Percentiles rank a stretch among this genome's conserved stretches.
Conservation (phyloP, 2,113 vertebrate genomes). For the Lonchura striata region DNA sequence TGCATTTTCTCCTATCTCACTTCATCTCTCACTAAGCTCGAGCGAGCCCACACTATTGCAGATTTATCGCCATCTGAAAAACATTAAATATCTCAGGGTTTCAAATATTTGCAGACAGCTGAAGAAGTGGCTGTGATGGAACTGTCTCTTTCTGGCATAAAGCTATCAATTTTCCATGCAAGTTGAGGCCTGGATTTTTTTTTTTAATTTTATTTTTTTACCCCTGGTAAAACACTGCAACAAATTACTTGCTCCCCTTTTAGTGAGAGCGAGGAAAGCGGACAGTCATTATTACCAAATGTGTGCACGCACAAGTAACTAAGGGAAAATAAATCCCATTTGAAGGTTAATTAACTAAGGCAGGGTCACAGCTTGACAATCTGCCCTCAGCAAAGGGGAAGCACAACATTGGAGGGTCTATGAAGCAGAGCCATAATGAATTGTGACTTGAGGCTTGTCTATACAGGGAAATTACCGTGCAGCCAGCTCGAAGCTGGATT, state of each 20-base stretch:
- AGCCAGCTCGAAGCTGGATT: not conserved
- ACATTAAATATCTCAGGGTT: slow-evolving; percentile 66
- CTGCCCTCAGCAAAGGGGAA: slow-evolving; percentile 65
- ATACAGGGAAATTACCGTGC: not conserved
- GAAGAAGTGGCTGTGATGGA: slow-evolving; percentile 69
- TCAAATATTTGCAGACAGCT: slow-evolving; percentile 71
- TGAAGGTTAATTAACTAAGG: slow-evolving; percentile 69
- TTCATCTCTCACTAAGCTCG: slow-evolving; percentile 66
- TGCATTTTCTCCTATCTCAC: slow-evolving; percentile 65
- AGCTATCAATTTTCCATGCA: slow-evolving; percentile 68
- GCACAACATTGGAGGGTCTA: slow-evolving; percentile 19
- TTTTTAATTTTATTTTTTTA: slow-evolving; percentile 8
- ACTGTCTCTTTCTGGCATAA: slow-evolving; percentile 69
- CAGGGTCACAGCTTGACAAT: slow-evolving; percentile 68
- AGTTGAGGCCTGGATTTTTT: not conserved
- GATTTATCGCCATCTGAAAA: slow-evolving; percentile 70
- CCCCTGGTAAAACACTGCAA: slow-evolving; percentile 33
- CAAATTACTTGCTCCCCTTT: slow-evolving; percentile 49
- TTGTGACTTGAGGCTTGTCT: slow-evolving; percentile 62
- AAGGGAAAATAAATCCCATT: slow-evolving; percentile 70
- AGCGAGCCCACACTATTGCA: slow-evolving; percentile 2
- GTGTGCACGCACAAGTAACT: slow-evolving; percentile 45
- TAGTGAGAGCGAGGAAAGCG: not conserved
- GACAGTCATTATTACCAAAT: slow-evolving; percentile 61
- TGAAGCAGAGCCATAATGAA: slow-evolving; percentile 38